Evolutionary conservation across 2,888 invertebrate genomes (phyloP), one percentile per base, ranked within the genome.

Genomic region (Cephus pygmeus): DNA sequence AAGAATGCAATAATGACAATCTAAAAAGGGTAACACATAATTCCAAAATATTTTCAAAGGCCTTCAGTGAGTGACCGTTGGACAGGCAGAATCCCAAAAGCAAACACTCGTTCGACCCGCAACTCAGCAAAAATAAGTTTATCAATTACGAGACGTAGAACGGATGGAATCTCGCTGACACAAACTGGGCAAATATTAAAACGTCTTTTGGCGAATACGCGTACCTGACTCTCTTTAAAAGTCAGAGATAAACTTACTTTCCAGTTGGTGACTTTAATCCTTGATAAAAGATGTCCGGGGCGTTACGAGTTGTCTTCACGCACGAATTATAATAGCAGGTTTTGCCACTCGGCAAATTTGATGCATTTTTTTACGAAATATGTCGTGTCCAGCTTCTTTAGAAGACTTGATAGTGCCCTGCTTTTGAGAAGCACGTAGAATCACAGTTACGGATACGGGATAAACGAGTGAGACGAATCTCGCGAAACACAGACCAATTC

Each of bases 401-500:
- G 15, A 15, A 56, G 9, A 56, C 23, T 56, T 56, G 23, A 23
- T 56, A 56, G 56, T 56, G 23, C 23, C 56, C 56, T 56, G 56
- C 56, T 71, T 34, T 71, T 34, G 71, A 71, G 71, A 71, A 71
- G 12, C 71, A 71, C 71, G 71, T 34, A 71, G 71, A 34, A 75
- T 31, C 75, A 75, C 69, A 76, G 76, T 75, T 80, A 79, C 81
- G 79, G 76, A 78, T 76, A 80, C 78, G 78, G 79, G 79, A 83
- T 77, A 83, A 87, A 85, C 79, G 80, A 79, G 82, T 82, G 77
- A 79, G 73, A 76, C 79, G 79, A 84, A 79, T 84, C 79, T 83
- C 80, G 77, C 77, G 73, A 81, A 75, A 79, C 79, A 81, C 80
- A 79, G 82, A 85, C 84, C 83, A 85, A 81, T 89, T 88, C 82